These are phyloP conservation scores for Phalacrocorax pelagicus DNA, from an alignment of 2,113 vertebrate species.

Conservation along the genomic window DNA sequence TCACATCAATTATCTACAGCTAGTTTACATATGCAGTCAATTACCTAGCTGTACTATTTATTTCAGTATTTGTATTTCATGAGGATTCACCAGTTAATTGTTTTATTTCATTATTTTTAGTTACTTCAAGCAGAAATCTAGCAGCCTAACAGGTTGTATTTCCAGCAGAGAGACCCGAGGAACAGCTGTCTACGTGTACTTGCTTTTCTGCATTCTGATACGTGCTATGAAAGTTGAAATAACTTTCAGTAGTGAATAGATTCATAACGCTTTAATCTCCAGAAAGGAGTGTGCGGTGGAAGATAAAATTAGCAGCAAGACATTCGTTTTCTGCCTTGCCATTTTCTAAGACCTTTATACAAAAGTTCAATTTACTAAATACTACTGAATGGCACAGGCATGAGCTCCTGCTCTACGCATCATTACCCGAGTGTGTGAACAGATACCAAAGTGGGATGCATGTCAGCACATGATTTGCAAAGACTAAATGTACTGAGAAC, in stretches of 20 bases:
- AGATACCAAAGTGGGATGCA: slow-evolving; percentile 57
- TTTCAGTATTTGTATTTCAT: slow-evolving; percentile 44
- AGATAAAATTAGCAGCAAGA: slow-evolving; percentile 50
- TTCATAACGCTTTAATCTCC: not conserved
- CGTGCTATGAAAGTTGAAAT: not conserved
- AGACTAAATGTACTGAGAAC: slow-evolving; percentile 57
- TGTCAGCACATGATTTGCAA: slow-evolving; percentile 72
- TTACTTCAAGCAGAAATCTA: not conserved
- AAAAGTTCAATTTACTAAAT: slow-evolving; percentile 49
- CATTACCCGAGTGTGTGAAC: slow-evolving; percentile 55
- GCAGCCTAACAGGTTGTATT: not conserved
- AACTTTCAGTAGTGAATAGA: slow-evolving; percentile 16
- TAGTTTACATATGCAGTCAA: slow-evolving; percentile 47
- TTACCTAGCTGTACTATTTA: slow-evolving; percentile 48
- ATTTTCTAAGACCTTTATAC: slow-evolving; percentile 67
- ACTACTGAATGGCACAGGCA: slow-evolving; percentile 44
- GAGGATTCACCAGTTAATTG: slow-evolving; percentile 13
- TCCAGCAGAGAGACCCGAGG: not conserved
- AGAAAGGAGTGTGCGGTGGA: not conserved
- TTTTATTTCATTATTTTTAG: not conserved
- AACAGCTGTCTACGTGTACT: not conserved
- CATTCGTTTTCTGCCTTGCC: slow-evolving; percentile 34
- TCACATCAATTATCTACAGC: slow-evolving; percentile 48
- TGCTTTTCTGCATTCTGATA: not conserved
- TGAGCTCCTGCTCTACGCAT: slow-evolving; percentile 29